A percentile compares a stretch with the other conserved stretches of the same genome.
These are phyloP conservation scores for Troglohyphantes excavatus DNA, from an alignment of 2,888 invertebrate genomes.

Conservation along the genomic window DNA sequence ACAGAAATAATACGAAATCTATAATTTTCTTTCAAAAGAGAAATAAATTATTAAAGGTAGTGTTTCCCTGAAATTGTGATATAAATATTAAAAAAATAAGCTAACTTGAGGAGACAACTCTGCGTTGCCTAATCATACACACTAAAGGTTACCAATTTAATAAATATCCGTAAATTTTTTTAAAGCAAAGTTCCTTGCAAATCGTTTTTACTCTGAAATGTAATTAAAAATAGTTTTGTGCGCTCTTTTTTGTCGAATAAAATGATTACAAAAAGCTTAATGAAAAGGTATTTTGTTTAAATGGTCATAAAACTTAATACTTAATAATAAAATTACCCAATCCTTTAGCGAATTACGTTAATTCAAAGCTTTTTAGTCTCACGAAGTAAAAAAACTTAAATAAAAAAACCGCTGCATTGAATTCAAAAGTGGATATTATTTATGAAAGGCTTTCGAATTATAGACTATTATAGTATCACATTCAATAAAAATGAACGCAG, in stretches of 20 bases:
- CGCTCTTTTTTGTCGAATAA: not conserved
- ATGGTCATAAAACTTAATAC: conserved; percentile 54
- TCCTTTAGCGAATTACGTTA: conserved; percentile 60
- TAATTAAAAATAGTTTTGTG: not conserved
- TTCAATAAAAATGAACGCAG: conserved; percentile 1
- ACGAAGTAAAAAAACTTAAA: not conserved
- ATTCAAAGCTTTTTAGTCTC: conserved; percentile 49
- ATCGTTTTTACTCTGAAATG: not conserved
- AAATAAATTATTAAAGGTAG: no score
- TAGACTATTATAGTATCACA: conserved; percentile 37
- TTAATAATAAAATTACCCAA: conserved; percentile 60
- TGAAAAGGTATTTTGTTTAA: conserved; percentile 62
- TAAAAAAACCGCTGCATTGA: not conserved
- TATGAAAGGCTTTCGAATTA: conserved; percentile 32
- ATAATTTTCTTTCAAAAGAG: no score
- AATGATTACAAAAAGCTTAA: conserved; percentile 13
- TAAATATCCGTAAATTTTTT: not conserved
- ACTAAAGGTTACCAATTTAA: not conserved
- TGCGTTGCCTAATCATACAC: not conserved
- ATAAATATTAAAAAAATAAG: no score
- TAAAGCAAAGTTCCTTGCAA: not conserved
- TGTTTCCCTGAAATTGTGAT: no score
- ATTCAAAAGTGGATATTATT: conserved; percentile 39
- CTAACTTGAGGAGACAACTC: not conserved
- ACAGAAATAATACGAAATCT: no score